Evolutionary conservation across 2,888 invertebrate species (phyloP).

Genomic region (Microplitis manilae): DNA sequence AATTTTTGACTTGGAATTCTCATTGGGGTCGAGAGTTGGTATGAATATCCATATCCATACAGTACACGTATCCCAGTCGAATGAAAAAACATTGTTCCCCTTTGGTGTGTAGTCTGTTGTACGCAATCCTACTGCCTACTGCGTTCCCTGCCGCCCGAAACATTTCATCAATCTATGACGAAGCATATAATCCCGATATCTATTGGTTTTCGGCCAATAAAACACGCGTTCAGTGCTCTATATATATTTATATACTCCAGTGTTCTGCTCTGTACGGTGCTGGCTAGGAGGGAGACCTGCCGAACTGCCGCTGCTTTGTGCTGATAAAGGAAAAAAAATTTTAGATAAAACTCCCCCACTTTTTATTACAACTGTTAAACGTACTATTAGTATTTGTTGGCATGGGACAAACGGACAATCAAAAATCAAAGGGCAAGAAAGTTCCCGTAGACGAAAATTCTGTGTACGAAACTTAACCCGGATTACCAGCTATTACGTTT

Average conservation of each 20-base stretch:
- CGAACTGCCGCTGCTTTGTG: conserved; percentile 61
- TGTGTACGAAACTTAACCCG: conserved; percentile 57
- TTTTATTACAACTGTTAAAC: conserved; percentile 7
- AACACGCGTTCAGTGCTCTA: conserved; percentile 70
- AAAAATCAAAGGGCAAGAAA: neutral
- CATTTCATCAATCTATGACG: conserved; percentile 48
- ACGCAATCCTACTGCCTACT: neutral
- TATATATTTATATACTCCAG: conserved; percentile 48
- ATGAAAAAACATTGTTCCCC: conserved; percentile 20
- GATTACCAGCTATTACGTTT: conserved; percentile 63
- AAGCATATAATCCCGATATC: conserved; percentile 73
- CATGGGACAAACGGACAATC: neutral
- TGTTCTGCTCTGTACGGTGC: conserved; percentile 39
- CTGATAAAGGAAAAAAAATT: conserved; percentile 66
- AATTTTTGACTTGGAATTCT: conserved; percentile 15
- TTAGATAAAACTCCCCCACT: conserved; percentile 65
- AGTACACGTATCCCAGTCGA: neutral
- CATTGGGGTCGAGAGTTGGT: neutral
- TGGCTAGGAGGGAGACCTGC: conserved; percentile 27
- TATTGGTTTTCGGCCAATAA: conserved; percentile 78
- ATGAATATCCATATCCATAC: conserved; percentile 17
- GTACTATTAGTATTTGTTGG: neutral
- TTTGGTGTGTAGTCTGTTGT: neutral
- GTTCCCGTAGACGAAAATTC: neutral
- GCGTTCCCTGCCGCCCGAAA: conserved; percentile 1